Evolutionary conservation across 2,888 invertebrate genomes (phyloP), one percentile per base, ranked within the genome.

Genomic region (Phania funesta): DNA sequence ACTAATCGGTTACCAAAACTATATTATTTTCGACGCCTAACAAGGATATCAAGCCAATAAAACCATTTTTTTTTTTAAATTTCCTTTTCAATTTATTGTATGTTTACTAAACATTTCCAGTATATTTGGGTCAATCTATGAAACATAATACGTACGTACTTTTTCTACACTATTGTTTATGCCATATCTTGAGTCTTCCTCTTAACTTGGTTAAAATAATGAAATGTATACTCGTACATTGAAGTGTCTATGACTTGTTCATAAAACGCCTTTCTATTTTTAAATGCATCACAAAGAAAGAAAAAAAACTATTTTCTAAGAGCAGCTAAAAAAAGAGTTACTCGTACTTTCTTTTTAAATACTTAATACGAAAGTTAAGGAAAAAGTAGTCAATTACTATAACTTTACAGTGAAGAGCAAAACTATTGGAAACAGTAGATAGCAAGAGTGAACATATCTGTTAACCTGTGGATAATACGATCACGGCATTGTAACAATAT

Each of bases 321-420:
- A 65, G 38, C 71, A 58, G 41, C 62, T 62, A 64, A 38, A 65
- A 65, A 65, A 71, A 62, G 71, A 76, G 52, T 50, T 76, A 76
- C 67, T 76, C 67, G 50, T 77, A 82, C 81, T 82, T 82, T 81
- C 81, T 82, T 82, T 82, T 76, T 76, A 81, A 81, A 81, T 67
- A 67, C 77, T 73, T 56, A 60, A 50, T 62, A 60, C 22, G 41
- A 58, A 75, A 60, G 58, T 67, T 68, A 70, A 78, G 41, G 52
- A 44, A 74, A 29, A 29, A 41, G n/a, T 16, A 70, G 56, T 74
- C 64, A 56, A 41, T 65, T 50, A 48, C 38, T 54, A 29, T 16
- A 50, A 44, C 24, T 50, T 60, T 24, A 60, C 67, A 71, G 60
- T 50, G 18, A 22, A 29, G 52, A 41, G 60, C 3, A 46, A 46